Evolutionary conservation across 1,140 invertebrate species (phyloP), one percentile per base, ranked within the genome.

Genomic region (Drosophila sulfurigaster): DNA sequence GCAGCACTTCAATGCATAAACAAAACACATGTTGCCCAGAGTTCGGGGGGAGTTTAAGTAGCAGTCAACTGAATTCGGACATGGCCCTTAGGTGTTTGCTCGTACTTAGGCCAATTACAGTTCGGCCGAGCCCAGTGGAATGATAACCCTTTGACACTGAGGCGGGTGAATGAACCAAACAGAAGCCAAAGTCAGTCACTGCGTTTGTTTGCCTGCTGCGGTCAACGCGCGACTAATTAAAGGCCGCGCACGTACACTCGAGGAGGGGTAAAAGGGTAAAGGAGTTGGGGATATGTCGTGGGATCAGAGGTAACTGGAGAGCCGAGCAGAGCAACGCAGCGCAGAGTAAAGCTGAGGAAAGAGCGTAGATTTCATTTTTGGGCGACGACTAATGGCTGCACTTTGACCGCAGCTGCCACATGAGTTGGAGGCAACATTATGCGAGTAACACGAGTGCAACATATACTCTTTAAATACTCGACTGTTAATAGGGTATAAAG

Each of bases 351-450:
- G 54, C 20, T 28, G 45, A 15, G 66, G 38, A 48, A 63, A 28
- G 46, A 54, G 75, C 75, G 77, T 82, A 87, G 82, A 87, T 86
- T 82, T 86, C 79, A 82, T 87, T 87, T 86, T 82, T 86, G 82
- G 82, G 82, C 69, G 73, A 69, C 68, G 70, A 78, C 83, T 88
- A 88, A 87, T 88, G 83, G 80, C 49, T 70, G 80, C 77, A 56
- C 77, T 82, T 74, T 82, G 76, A 80, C 80, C 80, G 59, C 83
- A 80, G 62, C 68, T 79, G 82, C 69, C 67, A 48, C 75, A 79
- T n/a, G 35, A 65, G 54, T 25, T 60, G 60, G 64, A 41, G 48
- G 25, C 76, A 57, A 58, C 32, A 78, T 74, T 73, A 67, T 63
- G 41, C 41, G 41, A 43, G 41, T 43, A 66, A 63, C 49, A 41